phyloP scores from a whole-genome alignment of 2,888 invertebrate genomes.

The Melipona bicolor region DNA sequence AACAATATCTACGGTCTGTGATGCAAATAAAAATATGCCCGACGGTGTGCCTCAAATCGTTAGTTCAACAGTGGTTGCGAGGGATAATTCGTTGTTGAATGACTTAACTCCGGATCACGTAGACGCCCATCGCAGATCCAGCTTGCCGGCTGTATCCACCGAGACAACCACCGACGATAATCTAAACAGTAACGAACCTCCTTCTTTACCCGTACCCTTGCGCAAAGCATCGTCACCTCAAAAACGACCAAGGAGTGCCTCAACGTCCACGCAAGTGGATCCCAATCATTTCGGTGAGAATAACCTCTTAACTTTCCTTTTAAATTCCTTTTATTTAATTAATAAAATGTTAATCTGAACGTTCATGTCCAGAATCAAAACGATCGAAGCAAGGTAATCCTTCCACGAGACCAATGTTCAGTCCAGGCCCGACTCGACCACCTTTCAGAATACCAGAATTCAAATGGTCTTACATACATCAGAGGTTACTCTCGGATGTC shows the following conservation, averaged over 20 bases:
- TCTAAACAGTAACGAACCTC: conserved; percentile 77
- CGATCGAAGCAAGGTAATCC: conserved; percentile 86
- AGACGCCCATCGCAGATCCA: conserved; percentile 86
- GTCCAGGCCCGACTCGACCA: conserved; percentile 95
- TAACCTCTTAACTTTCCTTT: background rate
- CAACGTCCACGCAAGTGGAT: conserved; percentile 93
- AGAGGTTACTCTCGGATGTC: conserved; percentile 97
- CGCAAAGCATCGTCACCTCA: conserved; percentile 86
- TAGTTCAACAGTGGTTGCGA: conserved; percentile 79
- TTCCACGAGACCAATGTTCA: conserved; percentile 94
- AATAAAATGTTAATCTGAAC: background rate
- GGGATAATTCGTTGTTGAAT: conserved; percentile 76
- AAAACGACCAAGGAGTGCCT: conserved; percentile 91
- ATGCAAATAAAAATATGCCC: conserved; percentile 86
- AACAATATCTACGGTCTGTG: conserved; percentile 90
- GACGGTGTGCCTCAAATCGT: conserved; percentile 83
- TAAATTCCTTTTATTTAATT: background rate
- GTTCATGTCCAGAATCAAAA: conserved; percentile 73
- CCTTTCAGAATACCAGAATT: conserved; percentile 99
- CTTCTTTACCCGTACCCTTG: conserved; percentile 80
- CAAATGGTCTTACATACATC: conserved; percentile 99
- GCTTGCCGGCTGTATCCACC: conserved; percentile 85
- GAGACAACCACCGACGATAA: conserved; percentile 77
- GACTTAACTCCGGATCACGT: conserved; percentile 76
- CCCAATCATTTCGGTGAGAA: conserved; percentile 91